A percentile compares a stretch with the other conserved stretches of the same genome.
phyloP scores from a whole-genome alignment of 2,113 vertebrate species.

The Saccopteryx bilineata region DNA sequence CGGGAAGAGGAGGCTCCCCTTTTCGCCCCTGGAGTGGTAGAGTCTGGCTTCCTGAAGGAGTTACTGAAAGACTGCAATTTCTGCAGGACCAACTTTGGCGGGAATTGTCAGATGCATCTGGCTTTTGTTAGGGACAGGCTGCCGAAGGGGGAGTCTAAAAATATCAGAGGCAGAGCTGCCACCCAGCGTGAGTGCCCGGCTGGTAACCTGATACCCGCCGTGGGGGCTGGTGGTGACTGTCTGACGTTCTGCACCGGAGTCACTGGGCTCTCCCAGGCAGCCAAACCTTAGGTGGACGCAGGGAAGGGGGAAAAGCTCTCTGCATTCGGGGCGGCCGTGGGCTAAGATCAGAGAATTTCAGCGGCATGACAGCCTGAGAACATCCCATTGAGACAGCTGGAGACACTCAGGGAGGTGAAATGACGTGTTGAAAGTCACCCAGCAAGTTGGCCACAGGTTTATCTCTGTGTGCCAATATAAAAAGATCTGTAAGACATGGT shows the following conservation, averaged over 20 bases:
- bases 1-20: neutral
- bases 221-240: neutral
- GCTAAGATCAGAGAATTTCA: neutral
- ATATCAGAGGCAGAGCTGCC: slow-evolving; percentile 67
- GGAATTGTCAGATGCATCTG: slow-evolving; percentile 56
- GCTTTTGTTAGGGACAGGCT: slow-evolving; percentile 71
- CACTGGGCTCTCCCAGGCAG: neutral
- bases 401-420: neutral
- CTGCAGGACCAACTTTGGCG: neutral
- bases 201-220: slow-evolving; percentile 60
- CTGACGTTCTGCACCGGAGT: neutral
- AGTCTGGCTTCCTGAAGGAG: neutral
- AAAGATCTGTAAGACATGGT: neutral
- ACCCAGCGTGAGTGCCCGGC: slow-evolving; percentile 20
- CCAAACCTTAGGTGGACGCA: neutral
- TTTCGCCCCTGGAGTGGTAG: neutral
- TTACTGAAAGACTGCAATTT: neutral
- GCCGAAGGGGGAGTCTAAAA: slow-evolving; percentile 68
- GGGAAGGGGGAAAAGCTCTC: neutral
- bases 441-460: neutral
- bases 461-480: neutral
- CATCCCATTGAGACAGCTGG: neutral
- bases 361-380: neutral
- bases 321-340: neutral
- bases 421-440: neutral